Conservation (phyloP, 2,113 vertebrate species). For the Cebus imitator region DNA sequence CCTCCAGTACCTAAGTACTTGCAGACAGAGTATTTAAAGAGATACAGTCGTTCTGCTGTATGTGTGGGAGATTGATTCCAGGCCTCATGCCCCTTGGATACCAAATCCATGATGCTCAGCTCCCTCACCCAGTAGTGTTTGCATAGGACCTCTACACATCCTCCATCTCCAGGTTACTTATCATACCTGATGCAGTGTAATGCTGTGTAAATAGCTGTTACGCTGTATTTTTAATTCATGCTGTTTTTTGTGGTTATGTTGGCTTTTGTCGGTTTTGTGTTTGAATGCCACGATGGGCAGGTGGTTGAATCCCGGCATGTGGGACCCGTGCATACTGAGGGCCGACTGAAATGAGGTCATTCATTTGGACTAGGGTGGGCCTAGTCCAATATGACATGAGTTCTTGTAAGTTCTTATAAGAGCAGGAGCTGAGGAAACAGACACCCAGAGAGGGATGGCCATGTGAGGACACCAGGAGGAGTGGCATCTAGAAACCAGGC, state of each 20-base stretch:
- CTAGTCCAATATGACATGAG: not conserved
- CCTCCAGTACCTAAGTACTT: not conserved
- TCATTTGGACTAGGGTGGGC: too few species aligned
- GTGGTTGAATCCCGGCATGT: not conserved
- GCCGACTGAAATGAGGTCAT: not conserved
- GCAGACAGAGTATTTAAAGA: not conserved
- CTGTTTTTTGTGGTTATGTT: not conserved
- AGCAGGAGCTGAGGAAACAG: not conserved
- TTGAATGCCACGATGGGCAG: not conserved
- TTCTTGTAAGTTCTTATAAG: not conserved
- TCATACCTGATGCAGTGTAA: not conserved
- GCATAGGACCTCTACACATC: not conserved
- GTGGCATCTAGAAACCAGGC: accelerated
- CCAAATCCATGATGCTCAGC: not conserved
- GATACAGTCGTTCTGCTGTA: not conserved
- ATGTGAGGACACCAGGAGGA: too few species aligned
- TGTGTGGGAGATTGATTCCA: not conserved
- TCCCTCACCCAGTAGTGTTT: not conserved
- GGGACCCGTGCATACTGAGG: not conserved
- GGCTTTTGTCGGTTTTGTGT: not conserved
- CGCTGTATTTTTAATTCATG: not conserved
- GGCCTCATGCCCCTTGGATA: not conserved
- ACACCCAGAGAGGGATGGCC: not conserved
- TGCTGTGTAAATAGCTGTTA: not conserved
- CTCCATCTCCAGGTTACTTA: not conserved